Evolutionary conservation across 2,888 invertebrate species (phyloP).

Genomic region (Itoplectis maculator): DNA sequence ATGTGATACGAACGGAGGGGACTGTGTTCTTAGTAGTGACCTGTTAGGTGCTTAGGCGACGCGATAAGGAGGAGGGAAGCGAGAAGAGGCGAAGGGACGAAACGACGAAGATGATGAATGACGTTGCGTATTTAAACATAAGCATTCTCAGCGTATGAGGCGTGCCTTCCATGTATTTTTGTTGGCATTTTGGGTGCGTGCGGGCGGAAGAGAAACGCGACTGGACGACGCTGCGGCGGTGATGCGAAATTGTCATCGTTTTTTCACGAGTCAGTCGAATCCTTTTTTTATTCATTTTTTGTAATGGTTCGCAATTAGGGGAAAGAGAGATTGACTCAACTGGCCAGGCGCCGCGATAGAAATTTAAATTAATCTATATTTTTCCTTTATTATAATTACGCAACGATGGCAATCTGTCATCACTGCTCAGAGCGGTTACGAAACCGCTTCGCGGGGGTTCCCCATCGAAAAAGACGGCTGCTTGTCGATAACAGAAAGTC

Average conservation of each 20-base stretch:
- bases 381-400: too few species aligned
- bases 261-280: neutral
- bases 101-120: constrained; percentile 61
- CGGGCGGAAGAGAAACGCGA: constrained; percentile 65
- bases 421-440: neutral
- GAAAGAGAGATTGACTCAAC: too few species aligned
- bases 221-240: neutral
- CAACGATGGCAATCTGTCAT: too few species aligned
- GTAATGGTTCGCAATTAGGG: neutral
- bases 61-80: constrained; percentile 46
- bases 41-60: constrained; percentile 83
- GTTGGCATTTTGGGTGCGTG: constrained; percentile 83
- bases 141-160: constrained; percentile 83
- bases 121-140: constrained; percentile 73
- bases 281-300: neutral
- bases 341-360: too few species aligned
- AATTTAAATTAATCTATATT: too few species aligned
- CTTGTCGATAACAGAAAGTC: neutral
- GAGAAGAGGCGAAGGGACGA: constrained; percentile 36
- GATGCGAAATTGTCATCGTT: neutral
- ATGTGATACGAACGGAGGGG: constrained; percentile 83
- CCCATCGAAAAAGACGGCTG: neutral
- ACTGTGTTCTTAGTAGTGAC: constrained; percentile 84
- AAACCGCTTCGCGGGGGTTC: neutral
- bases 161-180: constrained; percentile 84